Conservation (phyloP, 2,888 invertebrate species). For the Trachelus troglodyta region DNA sequence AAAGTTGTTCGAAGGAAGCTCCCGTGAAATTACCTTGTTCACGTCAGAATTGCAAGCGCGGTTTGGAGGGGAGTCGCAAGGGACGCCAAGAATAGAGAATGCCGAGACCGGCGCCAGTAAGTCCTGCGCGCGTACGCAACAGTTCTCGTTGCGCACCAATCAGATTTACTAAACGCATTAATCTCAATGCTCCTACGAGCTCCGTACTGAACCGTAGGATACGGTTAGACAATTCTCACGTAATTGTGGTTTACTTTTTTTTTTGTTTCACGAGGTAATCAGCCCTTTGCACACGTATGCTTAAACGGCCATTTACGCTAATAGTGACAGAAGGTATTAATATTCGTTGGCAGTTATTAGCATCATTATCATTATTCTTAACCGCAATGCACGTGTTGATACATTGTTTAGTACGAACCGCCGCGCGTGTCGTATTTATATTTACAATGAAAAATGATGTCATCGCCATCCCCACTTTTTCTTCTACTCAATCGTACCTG, state of each 20-base stretch:
- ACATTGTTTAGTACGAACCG: background rate
- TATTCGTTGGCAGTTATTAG: background rate
- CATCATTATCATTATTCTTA: background rate
- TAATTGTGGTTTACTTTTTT: background rate
- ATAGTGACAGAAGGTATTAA: background rate
- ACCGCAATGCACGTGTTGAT: background rate
- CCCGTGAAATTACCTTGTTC: background rate
- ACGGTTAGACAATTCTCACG: background rate
- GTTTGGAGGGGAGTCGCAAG: background rate
- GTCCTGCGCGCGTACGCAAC: slow-evolving; percentile 41
- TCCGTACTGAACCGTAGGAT: background rate
- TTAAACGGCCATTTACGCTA: background rate
- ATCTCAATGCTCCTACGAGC: background rate
- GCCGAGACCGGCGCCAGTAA: slow-evolving; percentile 44
- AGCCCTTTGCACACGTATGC: background rate
- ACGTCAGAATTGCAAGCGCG: background rate
- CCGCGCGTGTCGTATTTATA: background rate
- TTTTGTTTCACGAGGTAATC: background rate
- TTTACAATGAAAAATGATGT: background rate
- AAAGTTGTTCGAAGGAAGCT: background rate
- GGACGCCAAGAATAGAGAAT: slow-evolving; percentile 18
- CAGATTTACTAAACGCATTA: background rate
- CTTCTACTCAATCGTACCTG: background rate
- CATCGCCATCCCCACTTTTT: background rate
- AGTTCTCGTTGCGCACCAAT: slow-evolving; percentile 24